A percentile compares a stretch with the other conserved stretches of the same genome.
Evolutionary conservation across 2,113 vertebrate genomes (phyloP).

Genomic region (Numenius arquata): DNA sequence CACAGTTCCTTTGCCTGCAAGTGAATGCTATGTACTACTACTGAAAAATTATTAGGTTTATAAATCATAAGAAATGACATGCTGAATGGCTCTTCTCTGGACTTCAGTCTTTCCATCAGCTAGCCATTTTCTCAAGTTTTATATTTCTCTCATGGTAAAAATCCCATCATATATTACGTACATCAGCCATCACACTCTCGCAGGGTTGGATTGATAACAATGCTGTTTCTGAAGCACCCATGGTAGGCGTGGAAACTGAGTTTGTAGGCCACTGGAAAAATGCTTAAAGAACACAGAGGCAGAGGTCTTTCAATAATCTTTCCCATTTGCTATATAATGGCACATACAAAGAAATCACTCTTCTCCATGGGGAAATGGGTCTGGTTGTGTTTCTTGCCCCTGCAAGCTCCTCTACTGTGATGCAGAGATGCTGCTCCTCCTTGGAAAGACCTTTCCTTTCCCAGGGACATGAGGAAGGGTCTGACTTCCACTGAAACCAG

Average conservation of each 20-base stretch:
- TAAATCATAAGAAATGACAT: background rate
- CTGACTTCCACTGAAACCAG: background rate
- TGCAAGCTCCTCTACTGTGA: background rate
- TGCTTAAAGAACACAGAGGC: background rate
- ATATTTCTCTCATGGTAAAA: background rate
- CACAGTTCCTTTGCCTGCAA: background rate
- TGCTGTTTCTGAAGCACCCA: background rate
- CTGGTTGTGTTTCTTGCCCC: background rate
- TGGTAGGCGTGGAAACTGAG: background rate
- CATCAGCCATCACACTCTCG: background rate
- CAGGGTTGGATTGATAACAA: background rate
- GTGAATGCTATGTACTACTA: background rate
- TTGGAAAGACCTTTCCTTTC: background rate
- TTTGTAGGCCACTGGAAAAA: background rate
- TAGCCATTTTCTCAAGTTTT: background rate
- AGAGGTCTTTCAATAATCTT: background rate
- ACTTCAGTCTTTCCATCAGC: background rate
- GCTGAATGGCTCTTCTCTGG: background rate
- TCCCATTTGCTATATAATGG: background rate
- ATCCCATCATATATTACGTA: fast-evolving
- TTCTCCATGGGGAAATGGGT: background rate
- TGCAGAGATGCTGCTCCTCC: background rate
- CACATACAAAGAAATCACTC: background rate
- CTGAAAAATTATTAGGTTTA: background rate
- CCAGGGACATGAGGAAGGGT: background rate